Evolutionary conservation across 1,140 invertebrate genomes (phyloP), one percentile per base, ranked within the genome.

Genomic region (Drosophila tropicalis): DNA sequence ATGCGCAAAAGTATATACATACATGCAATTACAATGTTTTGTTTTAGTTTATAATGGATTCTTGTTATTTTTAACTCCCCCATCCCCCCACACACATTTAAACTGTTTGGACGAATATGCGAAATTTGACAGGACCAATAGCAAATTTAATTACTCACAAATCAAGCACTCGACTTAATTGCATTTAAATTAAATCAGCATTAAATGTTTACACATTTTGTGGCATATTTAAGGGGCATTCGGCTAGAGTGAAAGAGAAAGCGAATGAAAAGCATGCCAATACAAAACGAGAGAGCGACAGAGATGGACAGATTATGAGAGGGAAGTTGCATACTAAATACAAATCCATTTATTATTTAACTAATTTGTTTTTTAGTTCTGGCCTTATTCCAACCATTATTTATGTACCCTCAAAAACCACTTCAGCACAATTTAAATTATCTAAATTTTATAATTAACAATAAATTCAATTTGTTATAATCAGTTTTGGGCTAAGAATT

Each of bases 161-260:
- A 86, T 86, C 83, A 86, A 79, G 83, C 83, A 87, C 82, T 87
- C 68, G 65, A 89, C 60, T 87, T 87, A 87, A 87, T 87, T 87
- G 80, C 80, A 73, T 84, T 89, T 77, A 84, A 87, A 89, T 89
- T 87, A 89, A 87, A 87, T 87, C 89, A 87, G 80, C 77, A 89
- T 77, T 84, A 84, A 83, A 87, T 81, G 80, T 78, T 80, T 84
- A 89, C 80, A 75, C 77, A 89, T 87, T 73, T 79, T 72, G 80
- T 44, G 84, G 76, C 62, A 70, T 72, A 66, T 75, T 75, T 51
- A 19, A 51, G 47, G 29, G 41, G 39, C 62, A 57, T 44, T 68
- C 22, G 13, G 17, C 36, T 10, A 29, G 39, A 32, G 34, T 22
- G 51, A 15, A 7, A n/a, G 39, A 69, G 65, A 29, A 39, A n/a